Evolutionary conservation across 37 sponge, comb jelly and placozoan species (phyloP), one percentile per base, ranked within the genome.

Genomic region (Tethya wilhelma): DNA sequence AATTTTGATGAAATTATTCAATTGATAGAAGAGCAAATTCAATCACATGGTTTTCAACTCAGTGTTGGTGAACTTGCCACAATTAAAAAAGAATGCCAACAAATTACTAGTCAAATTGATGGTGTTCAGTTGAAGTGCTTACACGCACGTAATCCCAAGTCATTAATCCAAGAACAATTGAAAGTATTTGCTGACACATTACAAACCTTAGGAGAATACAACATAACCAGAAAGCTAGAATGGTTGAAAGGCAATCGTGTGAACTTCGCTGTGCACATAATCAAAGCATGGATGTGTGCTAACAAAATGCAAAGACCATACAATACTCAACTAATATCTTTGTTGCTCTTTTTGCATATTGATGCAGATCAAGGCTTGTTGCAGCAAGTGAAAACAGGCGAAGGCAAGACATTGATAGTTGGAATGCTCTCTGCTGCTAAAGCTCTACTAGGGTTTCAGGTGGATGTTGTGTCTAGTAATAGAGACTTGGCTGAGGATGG

Each of bases 361-460:
- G 53, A 49, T n/a, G n/a, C n/a, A 49, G 14, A n/a, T n/a, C n/a
- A n/a, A n/a, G n/a, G n/a, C n/a, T n/a, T 67, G 12, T 39, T 67
- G 11, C 68, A 67, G 40, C 68, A 67, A 36, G 40, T 67, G 11
- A 38, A 32, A 36, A 67, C 68, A 23, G 68, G 68, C 12, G 68
- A 67, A 67, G 68, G 68, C 40, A 67, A 67, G 40, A 67, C 68
- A 4, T 12, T 67, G 68, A 67, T 67, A 23, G 40, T 67, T 67
- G 38, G 68, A 38, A 37, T 67, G 40, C 14, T 67, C 4, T 37
- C 68, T 12, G 40, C 40, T 37, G 38, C 38, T 37, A 67, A 67
- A 67, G 40, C 40, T 36, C 40, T 67, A 23, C 38, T 67, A 4
- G 68, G 68, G 5, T 32, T 9, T 12, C 29, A 67, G 38, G 68